Evolutionary conservation across 2,888 invertebrate genomes (phyloP).

Genomic region (Hofmannophila pseudospretella): DNA sequence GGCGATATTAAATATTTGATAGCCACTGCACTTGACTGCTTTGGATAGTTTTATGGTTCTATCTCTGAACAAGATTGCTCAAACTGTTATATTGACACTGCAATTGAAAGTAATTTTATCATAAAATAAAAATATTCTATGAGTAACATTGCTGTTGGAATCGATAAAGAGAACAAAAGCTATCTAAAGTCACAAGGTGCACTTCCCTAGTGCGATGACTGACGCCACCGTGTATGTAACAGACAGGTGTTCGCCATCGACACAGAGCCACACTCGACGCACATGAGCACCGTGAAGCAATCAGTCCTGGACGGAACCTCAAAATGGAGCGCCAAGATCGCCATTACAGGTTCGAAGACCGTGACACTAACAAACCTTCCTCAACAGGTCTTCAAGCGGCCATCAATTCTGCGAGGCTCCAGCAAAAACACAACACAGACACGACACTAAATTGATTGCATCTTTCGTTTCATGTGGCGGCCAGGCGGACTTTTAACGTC

Average conservation of each 20-base stretch:
- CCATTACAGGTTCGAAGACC: conserved; percentile 97
- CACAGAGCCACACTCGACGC: conserved; percentile 94
- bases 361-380: conserved; percentile 29
- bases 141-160: too few relatives aligned
- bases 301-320: conserved; percentile 99
- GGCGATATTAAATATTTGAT: conserved; percentile 5
- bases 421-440: conserved; percentile 42
- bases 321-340: conserved; percentile 99
- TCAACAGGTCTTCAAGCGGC: conserved; percentile 20
- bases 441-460: conserved; percentile 60
- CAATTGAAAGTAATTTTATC: not conserved
- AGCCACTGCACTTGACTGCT: conserved; percentile 2
- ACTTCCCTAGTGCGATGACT: conserved; percentile 20
- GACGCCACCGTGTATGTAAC: conserved; percentile 68
- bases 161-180: not conserved
- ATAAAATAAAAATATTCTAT: not conserved
- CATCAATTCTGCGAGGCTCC: conserved; percentile 21
- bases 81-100: not conserved
- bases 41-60: conserved; percentile 4
- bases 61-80: not conserved
- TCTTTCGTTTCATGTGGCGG: conserved; percentile 76
- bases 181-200: not conserved
- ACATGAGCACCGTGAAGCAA: conserved; percentile 99
- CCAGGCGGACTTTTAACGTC: conserved; percentile 97
- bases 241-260: conserved; percentile 98